These are phyloP conservation scores for Sericinus montela DNA, from an alignment of 2,888 invertebrate species.

Conservation along the genomic window DNA sequence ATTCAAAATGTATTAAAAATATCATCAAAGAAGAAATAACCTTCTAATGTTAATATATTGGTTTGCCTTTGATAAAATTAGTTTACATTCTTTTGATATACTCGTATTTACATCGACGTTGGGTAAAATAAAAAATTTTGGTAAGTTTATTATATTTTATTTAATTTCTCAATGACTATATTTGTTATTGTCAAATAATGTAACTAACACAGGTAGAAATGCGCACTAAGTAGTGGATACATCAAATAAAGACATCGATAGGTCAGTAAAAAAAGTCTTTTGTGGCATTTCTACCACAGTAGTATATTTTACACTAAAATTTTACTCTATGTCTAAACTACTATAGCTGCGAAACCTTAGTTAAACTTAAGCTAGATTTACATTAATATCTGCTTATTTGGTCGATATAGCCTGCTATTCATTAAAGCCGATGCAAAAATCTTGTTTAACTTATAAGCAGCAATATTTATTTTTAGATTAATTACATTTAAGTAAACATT, in stretches of 20 bases:
- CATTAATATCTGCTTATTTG: slow-evolving; percentile 7
- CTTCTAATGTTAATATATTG: too few relatives aligned
- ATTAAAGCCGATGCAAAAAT: too few relatives aligned
- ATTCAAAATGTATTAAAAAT: too few relatives aligned
- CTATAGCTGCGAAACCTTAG: slow-evolving; percentile 25
- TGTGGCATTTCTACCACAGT: slow-evolving; percentile 49
- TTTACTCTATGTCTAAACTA: slow-evolving; percentile 54
- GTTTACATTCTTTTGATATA: too few relatives aligned
- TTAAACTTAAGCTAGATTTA: slow-evolving; percentile 31
- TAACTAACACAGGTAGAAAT: slow-evolving; percentile 14
- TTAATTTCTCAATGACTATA: slow-evolving; percentile 24
- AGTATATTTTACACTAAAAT: slow-evolving; percentile 58
- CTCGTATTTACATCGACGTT: too few relatives aligned
- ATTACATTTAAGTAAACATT: neutral
- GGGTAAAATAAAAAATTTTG: neutral
- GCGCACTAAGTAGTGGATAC: neutral
- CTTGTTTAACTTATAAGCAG: too few relatives aligned
- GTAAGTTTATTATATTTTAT: slow-evolving; percentile 21
- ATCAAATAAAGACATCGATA: neutral
- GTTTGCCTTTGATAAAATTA: too few relatives aligned
- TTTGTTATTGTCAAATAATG: slow-evolving; percentile 19
- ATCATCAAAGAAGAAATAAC: too few relatives aligned
- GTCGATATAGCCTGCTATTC: neutral
- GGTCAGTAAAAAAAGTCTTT: slow-evolving; percentile 24
- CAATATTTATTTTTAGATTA: too few relatives aligned